A percentile compares a stretch with the other conserved stretches of the same genome.
phyloP scores from a whole-genome alignment of 2,113 vertebrate species.

The Lamprologus callipterus region DNA sequence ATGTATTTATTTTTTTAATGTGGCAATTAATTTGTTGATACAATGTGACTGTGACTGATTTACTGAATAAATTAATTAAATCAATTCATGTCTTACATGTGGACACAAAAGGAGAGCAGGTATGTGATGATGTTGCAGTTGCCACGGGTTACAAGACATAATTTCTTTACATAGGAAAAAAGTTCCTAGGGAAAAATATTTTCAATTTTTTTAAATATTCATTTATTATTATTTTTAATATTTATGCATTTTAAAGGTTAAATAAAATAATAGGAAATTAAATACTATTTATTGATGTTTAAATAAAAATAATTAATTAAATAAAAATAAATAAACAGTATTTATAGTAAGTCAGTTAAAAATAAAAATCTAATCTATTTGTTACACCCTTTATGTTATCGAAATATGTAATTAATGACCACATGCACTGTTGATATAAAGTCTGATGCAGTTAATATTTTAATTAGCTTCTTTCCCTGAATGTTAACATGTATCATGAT shows the following conservation, averaged over 20 bases:
- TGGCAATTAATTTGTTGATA: background rate
- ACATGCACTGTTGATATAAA: background rate
- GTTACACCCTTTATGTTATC: rapidly evolving
- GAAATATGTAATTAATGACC: rapidly evolving
- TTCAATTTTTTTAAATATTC: too few species aligned
- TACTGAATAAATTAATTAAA: rapidly evolving
- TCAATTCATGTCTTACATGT: rapidly evolving
- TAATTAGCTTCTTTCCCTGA: background rate
- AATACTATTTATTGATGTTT: too few species aligned
- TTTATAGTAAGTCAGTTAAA: too few species aligned
- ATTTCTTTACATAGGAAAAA: background rate
- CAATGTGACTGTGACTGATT: background rate
- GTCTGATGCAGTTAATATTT: background rate
- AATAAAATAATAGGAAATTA: too few species aligned
- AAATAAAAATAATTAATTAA: too few species aligned
- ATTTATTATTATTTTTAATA: too few species aligned
- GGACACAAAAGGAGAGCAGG: background rate
- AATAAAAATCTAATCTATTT: background rate
- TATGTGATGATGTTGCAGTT: background rate
- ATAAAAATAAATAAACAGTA: too few species aligned
- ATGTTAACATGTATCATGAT: background rate
- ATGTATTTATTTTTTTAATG: background rate
- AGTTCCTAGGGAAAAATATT: too few species aligned
- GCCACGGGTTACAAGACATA: rapidly evolving
- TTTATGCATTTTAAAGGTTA: too few species aligned